Base-by-base conservation (phyloP, 1,140 invertebrate species). In the Anoplolepis gracilipes region DNA sequence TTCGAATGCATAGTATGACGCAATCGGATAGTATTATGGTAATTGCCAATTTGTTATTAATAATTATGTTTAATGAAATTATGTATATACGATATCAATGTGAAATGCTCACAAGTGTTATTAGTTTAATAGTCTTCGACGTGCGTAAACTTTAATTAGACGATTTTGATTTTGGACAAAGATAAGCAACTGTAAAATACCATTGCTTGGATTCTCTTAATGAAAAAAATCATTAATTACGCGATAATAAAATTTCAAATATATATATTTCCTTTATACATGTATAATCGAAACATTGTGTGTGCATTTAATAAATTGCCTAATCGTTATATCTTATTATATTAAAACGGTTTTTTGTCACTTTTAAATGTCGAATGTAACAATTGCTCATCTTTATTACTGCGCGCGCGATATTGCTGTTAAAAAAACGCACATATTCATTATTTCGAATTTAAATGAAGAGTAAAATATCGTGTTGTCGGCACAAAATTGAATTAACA, bases 101-200 rank as follows among this genome's bases (percentile, higher is more conserved):
- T n/a, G 19, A 72, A 61, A 61, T 59, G 78, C 65, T 82, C 78
- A 59, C 42, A 8, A 39, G n/a, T 33, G 19, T 72, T 72, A 72
- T 30, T 67, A 53, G 0, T 49, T 49, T 42, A 22, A 3, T 55
- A 16, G 7, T 42, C 19, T 57, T 28, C 3, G 49, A 3, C 13
- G n/a, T 22, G 28, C 1, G 49, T 57, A 65, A 55, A 57, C 4
- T 39, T 53, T 70, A 8, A 70, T 72, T 65, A 22, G 1, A 19
- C 8, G 16, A 6, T 39, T 62, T 1, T 7, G 36, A 53, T 36
- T 33, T 36, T 16, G 1, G 30, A 55, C 22, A 39, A 49, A 57
- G 36, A 57, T 33, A 36, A 72, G 65, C 53, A 72, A 82, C 72
- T 42, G 28, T 7, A 10, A 8, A 33, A 42, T 25, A 67, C 42